Evolutionary conservation across 2,888 invertebrate genomes (phyloP), one percentile per base, ranked within the genome.

Genomic region (Omphaloscelis lunosa): DNA sequence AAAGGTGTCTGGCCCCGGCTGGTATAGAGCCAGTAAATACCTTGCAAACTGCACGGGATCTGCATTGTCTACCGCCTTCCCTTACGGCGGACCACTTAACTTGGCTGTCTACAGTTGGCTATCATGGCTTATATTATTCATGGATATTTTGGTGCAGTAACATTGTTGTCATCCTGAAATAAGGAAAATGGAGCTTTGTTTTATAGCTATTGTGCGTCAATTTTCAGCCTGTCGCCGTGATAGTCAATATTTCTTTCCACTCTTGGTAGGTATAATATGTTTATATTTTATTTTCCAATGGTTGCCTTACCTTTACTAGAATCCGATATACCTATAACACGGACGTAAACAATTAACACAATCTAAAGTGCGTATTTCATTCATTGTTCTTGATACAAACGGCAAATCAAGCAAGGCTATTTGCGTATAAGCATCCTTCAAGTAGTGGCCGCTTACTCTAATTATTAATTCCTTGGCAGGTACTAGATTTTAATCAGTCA

Each of bases 41-140:
- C 86, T 87, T 86, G 89, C 88, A 87, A 89, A 86, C 89, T 89
- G 87, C 85, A 85, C 82, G 85, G 88, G 88, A 91, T 90, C 83
- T 88, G 87, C 85, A 87, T 92, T 92, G 90, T 92, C 94, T 95
- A 93, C 95, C 93, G 93, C 94, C 94, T 78, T 81, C 79, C 80
- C 78, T 79, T 39, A 71, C 77, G 71, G 67, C 72, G 62, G 75
- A 83, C 88, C 77, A 78, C 81, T 83, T 83, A 83, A 66, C 45
- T 71, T 67, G 27, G 39, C 61, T 83, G 80, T 77, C 74, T 87
- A 72, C 70, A 66, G 73, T 41, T 67, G 41, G 17, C 63, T 68
- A 11, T 51, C 66, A 45, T 62, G 34, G 29, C 74, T 53, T 77
- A 56, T 63, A 51, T 62, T 78, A 86, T 74, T 71, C 79, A 74